phyloP scores from a whole-genome alignment of 2,797 vertebrate genomes.

The Urosaurus nigricauda region DNA sequence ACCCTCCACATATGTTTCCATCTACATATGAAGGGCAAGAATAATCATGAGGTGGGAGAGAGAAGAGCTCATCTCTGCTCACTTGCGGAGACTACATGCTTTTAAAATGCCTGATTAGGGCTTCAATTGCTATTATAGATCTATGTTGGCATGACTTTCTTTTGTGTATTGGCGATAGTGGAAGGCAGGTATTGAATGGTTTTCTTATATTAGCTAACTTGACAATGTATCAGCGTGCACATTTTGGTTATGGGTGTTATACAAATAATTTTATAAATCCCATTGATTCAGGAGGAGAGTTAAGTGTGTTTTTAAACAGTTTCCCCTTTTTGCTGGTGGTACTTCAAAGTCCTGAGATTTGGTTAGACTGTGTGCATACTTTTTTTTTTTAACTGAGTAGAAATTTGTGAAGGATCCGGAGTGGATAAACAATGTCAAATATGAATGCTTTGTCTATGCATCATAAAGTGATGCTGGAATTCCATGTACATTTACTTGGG shows the following conservation, averaged over 20 bases:
- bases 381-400: conserved; percentile 47
- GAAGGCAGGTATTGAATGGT: conserved; percentile 7
- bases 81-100: too few relatives aligned
- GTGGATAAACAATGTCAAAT: conserved; percentile 17
- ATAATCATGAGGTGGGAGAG: too few relatives aligned
- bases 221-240: conserved; percentile 30
- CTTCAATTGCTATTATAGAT: neutral
- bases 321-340: neutral
- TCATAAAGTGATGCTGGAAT: conserved; percentile 30
- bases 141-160: neutral
- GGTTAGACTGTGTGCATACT: neutral
- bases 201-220: conserved; percentile 45
- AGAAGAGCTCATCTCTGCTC: too few relatives aligned
- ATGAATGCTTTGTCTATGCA: conserved; percentile 19
- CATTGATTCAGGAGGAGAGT: neutral
- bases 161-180: neutral
- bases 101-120: neutral
- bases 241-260: conserved; percentile 6
- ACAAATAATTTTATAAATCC: neutral
- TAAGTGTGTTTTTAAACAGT: neutral
- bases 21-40: too few relatives aligned
- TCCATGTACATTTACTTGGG: neutral
- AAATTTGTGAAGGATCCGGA: conserved; percentile 57
- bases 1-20: too few relatives aligned
- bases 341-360: neutral